A percentile compares a stretch with the other conserved stretches of the same genome.
Conservation (phyloP, 1,140 invertebrate species). For the Conus betulinus region DNA sequence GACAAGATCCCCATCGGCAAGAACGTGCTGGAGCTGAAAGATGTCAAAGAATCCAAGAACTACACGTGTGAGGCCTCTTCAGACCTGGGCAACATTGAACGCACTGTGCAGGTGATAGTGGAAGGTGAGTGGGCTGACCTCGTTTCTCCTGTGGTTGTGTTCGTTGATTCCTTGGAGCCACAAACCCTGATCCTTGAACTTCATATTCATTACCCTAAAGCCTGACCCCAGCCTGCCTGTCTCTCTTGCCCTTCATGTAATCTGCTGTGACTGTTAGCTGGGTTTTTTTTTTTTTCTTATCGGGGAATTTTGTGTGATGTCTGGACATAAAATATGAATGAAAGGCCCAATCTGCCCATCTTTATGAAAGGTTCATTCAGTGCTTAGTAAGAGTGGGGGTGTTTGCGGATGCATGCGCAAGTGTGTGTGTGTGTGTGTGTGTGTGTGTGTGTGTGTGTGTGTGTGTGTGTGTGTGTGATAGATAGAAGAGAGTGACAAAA, state of each 20-base stretch:
- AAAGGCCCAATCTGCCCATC: too few relatives aligned
- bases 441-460: too few relatives aligned
- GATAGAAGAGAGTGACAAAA: too few relatives aligned
- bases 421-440: too few relatives aligned
- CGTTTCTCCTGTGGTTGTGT: neutral
- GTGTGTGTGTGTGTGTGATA: too few relatives aligned
- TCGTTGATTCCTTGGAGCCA: neutral
- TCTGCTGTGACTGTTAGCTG: neutral
- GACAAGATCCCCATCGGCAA: conserved; percentile 76
- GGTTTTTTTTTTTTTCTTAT: too few relatives aligned
- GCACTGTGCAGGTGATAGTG: conserved; percentile 91
- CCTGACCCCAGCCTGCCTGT: neutral
- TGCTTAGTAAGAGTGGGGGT: too few relatives aligned
- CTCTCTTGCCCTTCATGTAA: neutral
- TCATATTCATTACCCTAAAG: neutral
- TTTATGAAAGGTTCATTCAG: too few relatives aligned
- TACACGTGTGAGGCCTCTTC: conserved; percentile 98
- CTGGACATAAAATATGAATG: too few relatives aligned
- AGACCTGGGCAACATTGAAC: conserved; percentile 92
- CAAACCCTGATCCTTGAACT: neutral
- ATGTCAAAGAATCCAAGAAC: conserved; percentile 94
- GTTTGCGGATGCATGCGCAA: too few relatives aligned
- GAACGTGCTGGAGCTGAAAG: conserved; percentile 89
- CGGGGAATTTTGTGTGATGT: too few relatives aligned
- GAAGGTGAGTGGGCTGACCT: conserved; percentile 85